These are phyloP conservation scores for Anadara kagoshimensis DNA, from an alignment of 1,140 invertebrate genomes.

Conservation along the genomic window DNA sequence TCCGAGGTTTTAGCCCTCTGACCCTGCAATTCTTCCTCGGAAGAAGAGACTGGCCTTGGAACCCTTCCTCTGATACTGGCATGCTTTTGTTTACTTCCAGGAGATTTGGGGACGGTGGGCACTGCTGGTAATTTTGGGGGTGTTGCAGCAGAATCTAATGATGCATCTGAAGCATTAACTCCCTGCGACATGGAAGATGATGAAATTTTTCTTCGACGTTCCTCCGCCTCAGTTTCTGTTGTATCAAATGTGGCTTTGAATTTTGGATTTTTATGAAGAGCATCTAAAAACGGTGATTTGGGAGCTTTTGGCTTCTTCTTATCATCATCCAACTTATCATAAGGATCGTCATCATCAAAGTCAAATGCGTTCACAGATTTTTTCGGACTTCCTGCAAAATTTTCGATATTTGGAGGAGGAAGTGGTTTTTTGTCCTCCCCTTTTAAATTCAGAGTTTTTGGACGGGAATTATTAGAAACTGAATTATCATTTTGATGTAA, in stretches of 20 bases:
- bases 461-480: slow-evolving; percentile 1
- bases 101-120: slow-evolving; percentile 15
- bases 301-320: slow-evolving; percentile 31
- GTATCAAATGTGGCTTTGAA: slow-evolving; percentile 44
- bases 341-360: slow-evolving; percentile 31
- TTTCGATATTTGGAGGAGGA: background rate
- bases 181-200: slow-evolving; percentile 24
- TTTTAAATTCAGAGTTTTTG: slow-evolving; percentile 16
- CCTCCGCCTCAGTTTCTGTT: slow-evolving; percentile 52
- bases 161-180: slow-evolving; percentile 5
- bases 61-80: slow-evolving; percentile 44
- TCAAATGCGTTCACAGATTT: background rate
- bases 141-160: background rate
- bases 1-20: slow-evolving; percentile 11
- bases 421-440: background rate
- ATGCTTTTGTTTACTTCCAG: slow-evolving; percentile 13
- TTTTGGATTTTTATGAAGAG: slow-evolving; percentile 48
- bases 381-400: background rate
- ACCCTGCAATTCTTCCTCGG: slow-evolving; percentile 34
- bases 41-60: slow-evolving; percentile 38
- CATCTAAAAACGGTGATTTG: slow-evolving; percentile 47
- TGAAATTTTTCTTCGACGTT: slow-evolving; percentile 46
- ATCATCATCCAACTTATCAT: slow-evolving; percentile 31
- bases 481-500: slow-evolving; percentile 10
- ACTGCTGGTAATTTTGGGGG: slow-evolving; percentile 46